phyloP scores from a whole-genome alignment of 2,797 vertebrate species.

The Ciconia nigra region DNA sequence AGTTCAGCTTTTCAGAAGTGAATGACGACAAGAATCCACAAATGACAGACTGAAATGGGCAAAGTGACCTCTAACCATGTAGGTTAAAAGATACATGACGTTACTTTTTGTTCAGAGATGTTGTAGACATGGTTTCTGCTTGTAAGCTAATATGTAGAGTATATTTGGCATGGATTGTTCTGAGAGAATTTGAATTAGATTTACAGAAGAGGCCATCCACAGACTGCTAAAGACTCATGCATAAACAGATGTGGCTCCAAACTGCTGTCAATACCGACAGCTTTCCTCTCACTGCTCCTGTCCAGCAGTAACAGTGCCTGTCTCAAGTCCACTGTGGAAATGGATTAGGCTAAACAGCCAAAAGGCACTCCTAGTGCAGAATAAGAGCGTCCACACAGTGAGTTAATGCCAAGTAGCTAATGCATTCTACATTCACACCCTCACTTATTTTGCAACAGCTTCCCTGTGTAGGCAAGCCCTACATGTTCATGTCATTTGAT shows the following conservation, averaged over 20 bases:
- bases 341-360: constrained; percentile 8
- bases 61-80: neutral
- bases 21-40: neutral
- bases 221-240: neutral
- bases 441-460: constrained; percentile 57
- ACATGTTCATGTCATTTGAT: constrained; percentile 62
- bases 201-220: neutral
- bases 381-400: neutral
- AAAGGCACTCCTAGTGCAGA: constrained; percentile 30
- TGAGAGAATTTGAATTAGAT: neutral
- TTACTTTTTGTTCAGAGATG: neutral
- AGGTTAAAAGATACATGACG: neutral
- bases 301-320: neutral
- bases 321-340: neutral
- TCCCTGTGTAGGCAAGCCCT: constrained; percentile 66
- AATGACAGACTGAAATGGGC: neutral
- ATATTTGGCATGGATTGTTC: neutral
- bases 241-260: neutral
- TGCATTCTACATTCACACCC: constrained; percentile 55
- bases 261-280: neutral
- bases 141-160: neutral
- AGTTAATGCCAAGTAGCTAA: constrained; percentile 31
- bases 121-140: neutral
- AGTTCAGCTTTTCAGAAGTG: neutral
- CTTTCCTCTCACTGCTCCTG: neutral